phyloP scores from a whole-genome alignment of 2,113 vertebrate genomes.

The Choloepus hoffmanni region DNA sequence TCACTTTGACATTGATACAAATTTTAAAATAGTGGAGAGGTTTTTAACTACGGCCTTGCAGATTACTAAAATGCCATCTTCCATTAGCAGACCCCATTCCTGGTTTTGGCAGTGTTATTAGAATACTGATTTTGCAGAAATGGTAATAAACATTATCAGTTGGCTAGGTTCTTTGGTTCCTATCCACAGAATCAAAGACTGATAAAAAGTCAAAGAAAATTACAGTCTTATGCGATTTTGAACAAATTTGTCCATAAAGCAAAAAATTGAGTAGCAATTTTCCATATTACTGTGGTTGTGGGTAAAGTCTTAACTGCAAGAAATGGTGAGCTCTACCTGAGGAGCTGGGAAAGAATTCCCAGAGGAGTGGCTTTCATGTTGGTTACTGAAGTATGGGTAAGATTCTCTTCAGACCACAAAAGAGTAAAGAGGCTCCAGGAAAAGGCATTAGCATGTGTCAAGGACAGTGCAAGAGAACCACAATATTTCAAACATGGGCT shows the following conservation, averaged over 20 bases:
- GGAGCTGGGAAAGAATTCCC: not conserved
- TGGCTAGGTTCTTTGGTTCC: not conserved
- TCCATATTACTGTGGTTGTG: not conserved
- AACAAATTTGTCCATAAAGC: not conserved
- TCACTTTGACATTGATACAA: not conserved
- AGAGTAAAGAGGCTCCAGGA: not conserved
- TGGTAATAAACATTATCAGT: not conserved
- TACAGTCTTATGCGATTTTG: not conserved
- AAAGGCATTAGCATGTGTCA: not conserved
- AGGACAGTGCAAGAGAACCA: not conserved
- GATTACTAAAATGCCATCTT: not conserved
- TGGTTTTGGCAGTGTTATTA: constrained; percentile 1
- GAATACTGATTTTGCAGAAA: not conserved
- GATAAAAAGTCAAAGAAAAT: not conserved
- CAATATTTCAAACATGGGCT: not conserved
- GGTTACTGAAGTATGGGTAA: not conserved
- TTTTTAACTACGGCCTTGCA: not conserved
- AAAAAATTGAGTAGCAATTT: not conserved
- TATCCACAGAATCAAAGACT: not conserved
- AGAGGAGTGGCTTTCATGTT: not conserved
- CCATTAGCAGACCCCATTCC: not conserved
- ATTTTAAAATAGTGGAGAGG: not conserved
- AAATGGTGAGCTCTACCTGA: not conserved
- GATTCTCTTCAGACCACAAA: not conserved
- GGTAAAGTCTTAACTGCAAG: not conserved